phyloP scores from a whole-genome alignment of 2,113 vertebrate species.

The Corythaixoides concolor region DNA sequence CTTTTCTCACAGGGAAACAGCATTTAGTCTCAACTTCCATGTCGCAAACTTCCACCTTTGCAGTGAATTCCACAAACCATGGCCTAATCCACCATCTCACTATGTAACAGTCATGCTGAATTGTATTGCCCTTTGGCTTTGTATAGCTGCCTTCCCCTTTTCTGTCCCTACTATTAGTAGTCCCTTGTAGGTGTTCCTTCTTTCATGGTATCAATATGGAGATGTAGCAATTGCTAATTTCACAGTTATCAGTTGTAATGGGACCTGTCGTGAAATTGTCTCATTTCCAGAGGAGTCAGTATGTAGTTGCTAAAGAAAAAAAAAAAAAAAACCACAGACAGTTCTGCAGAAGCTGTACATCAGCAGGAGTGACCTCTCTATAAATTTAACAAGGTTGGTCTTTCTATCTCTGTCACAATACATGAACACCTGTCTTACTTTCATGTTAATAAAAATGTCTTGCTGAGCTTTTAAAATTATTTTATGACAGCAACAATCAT shows the following conservation, averaged over 20 bases:
- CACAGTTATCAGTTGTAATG: not conserved
- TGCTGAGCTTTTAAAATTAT: not conserved
- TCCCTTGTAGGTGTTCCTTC: not conserved
- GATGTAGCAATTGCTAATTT: not conserved
- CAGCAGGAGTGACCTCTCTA: not conserved
- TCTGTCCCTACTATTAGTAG: not conserved
- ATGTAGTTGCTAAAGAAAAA: not conserved
- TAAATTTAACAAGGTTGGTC: not conserved
- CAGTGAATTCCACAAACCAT: not conserved
- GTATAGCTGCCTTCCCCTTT: not conserved
- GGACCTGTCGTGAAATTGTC: not conserved
- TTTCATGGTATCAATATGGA: not conserved
- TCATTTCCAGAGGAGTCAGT: not conserved
- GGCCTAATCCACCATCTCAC: not conserved
- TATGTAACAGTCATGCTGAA: not conserved
- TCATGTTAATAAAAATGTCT: not conserved
- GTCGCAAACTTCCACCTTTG: not conserved
- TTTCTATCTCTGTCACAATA: conserved; percentile 3
- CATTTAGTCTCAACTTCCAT: not conserved
- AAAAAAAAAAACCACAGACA: not conserved
- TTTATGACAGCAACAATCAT: not conserved
- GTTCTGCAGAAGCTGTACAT: not conserved
- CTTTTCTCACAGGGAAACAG: not conserved
- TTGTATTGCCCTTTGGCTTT: not conserved
- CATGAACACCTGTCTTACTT: not conserved